Conservation (phyloP, 1,140 invertebrate species). For the Oryzaephilus surinamensis region DNA sequence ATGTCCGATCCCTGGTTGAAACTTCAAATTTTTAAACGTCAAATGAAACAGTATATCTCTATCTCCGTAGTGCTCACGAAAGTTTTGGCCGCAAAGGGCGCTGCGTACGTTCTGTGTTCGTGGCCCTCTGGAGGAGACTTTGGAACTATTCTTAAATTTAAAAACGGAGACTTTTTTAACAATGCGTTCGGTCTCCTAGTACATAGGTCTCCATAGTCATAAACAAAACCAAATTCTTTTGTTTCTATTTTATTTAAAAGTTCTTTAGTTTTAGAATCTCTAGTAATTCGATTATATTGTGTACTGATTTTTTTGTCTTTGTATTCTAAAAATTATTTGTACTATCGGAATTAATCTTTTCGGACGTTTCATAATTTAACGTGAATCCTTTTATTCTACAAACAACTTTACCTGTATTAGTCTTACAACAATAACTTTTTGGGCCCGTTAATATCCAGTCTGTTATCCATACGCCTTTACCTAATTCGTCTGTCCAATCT, state of each 20-base stretch:
- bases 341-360: conserved; percentile 9
- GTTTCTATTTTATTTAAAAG: conserved; percentile 13
- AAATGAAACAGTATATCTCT: too few relatives aligned
- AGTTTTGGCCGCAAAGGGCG: too few relatives aligned
- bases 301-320: conserved; percentile 12
- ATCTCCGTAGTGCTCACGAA: too few relatives aligned
- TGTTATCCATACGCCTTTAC: conserved; percentile 1
- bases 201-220: too few relatives aligned
- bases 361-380: conserved; percentile 9
- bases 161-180: too few relatives aligned
- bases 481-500: conserved; percentile 5
- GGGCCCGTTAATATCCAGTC: conserved; percentile 2
- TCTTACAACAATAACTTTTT: conserved; percentile 4
- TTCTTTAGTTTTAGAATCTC: conserved; percentile 13
- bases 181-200: too few relatives aligned
- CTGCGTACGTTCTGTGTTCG: too few relatives aligned
- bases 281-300: conserved; percentile 13
- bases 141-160: too few relatives aligned
- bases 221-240: conserved; percentile 8
- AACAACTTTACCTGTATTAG: conserved; percentile 7
- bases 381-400: conserved; percentile 6
- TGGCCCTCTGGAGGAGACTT: too few relatives aligned
- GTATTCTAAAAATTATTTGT: conserved; percentile 11
- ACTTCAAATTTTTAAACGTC: too few relatives aligned
- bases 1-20: too few relatives aligned